Evolutionary conservation across 2,797 vertebrate species (phyloP).

Genomic region (Crypturellus tataupa): DNA sequence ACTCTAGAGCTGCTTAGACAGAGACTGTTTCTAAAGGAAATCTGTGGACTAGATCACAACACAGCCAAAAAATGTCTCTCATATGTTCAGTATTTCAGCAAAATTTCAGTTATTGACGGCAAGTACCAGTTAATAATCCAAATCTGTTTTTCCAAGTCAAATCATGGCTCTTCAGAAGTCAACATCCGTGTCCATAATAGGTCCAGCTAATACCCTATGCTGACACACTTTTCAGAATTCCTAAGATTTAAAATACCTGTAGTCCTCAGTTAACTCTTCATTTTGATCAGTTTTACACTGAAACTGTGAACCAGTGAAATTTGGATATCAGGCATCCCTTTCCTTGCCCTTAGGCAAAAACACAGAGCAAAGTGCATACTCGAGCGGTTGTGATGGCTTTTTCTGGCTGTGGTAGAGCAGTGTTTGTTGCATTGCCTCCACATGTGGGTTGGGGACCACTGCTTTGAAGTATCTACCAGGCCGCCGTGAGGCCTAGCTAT

Average conservation of each 20-base stretch:
- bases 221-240: neutral
- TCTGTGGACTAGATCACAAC: neutral
- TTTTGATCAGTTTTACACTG: neutral
- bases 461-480: neutral
- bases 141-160: neutral
- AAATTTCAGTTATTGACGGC: neutral
- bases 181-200: neutral
- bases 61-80: too few relatives aligned
- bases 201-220: neutral
- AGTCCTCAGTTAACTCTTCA: neutral
- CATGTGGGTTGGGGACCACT: neutral
- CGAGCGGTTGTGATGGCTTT: neutral
- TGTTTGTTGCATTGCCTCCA: neutral
- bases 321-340: neutral
- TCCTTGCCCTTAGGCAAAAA: neutral
- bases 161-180: neutral
- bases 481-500: constrained; percentile 14
- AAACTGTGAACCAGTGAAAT: neutral
- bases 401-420: neutral
- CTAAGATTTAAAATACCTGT: neutral
- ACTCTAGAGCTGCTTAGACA: neutral
- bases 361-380: neutral
- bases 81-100: neutral
- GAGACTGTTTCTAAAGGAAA: neutral
- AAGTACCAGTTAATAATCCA: neutral